Evolutionary conservation across 2,797 vertebrate species (phyloP).

Genomic region (Pogonophryne albipinna): DNA sequence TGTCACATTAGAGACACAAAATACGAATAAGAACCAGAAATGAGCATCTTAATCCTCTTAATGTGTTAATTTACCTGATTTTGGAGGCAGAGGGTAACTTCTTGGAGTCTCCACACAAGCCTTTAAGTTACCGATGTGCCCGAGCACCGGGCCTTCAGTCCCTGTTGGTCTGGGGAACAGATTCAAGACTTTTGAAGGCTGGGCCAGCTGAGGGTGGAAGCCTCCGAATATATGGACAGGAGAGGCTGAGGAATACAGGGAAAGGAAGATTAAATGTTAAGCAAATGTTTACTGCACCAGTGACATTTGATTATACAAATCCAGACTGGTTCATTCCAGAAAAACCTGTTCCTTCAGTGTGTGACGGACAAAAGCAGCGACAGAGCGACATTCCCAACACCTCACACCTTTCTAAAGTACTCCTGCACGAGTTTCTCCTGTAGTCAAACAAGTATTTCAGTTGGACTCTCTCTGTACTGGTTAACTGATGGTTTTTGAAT

Average conservation of each 20-base stretch:
- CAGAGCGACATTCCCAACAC: neutral
- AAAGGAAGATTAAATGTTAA: constrained; percentile 2
- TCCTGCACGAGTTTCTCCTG: neutral
- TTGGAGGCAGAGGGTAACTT: constrained; percentile 46
- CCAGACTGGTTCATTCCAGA: neutral
- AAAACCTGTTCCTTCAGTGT: neutral
- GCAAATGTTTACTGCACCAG: neutral
- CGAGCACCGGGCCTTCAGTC: constrained; percentile 63
- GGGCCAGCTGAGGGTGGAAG: constrained; percentile 78
- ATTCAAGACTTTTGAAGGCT: constrained; percentile 80
- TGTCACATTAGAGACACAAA: no score
- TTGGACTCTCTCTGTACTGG: neutral
- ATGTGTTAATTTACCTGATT: constrained; percentile 66
- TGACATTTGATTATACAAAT: neutral
- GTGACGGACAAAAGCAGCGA: neutral
- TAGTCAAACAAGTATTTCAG: neutral
- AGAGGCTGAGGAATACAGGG: constrained; percentile 79
- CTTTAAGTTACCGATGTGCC: constrained; percentile 64
- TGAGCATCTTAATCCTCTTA: no score
- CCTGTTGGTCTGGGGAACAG: constrained; percentile 75
- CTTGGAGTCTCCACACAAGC: constrained; percentile 31
- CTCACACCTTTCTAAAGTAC: neutral
- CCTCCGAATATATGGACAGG: constrained; percentile 83
- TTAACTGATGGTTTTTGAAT: neutral
- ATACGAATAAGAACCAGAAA: no score